These are phyloP conservation scores for Serranus cabrilla DNA, from an alignment of 2,797 vertebrate genomes.

Conservation along the genomic window DNA sequence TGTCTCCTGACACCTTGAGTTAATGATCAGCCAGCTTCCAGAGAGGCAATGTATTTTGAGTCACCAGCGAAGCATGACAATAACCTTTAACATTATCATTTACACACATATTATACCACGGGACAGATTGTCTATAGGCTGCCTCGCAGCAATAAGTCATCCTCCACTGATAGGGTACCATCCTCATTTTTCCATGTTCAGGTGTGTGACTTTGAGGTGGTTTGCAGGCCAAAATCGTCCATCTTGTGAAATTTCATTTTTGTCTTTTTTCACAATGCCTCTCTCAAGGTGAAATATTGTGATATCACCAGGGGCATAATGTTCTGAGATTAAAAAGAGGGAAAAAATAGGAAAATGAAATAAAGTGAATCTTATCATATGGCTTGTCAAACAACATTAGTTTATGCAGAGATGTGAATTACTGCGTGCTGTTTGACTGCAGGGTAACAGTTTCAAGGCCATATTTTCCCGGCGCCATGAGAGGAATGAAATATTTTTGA, in stretches of 20 bases:
- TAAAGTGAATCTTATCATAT: conserved; percentile 70
- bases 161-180: conserved; percentile 68
- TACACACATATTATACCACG: conserved; percentile 80
- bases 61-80: conserved; percentile 81
- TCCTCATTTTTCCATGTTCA: conserved; percentile 70
- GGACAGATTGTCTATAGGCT: conserved; percentile 83
- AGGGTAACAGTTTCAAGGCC: conserved; percentile 58
- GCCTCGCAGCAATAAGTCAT: conserved; percentile 79
- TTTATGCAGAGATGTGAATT: conserved; percentile 62
- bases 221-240: conserved; percentile 74
- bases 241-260: conserved; percentile 80
- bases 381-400: conserved; percentile 71
- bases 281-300: conserved; percentile 81
- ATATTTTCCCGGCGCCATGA: conserved; percentile 22
- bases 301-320: conserved; percentile 64
- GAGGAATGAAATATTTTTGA: conserved; percentile 59
- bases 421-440: conserved; percentile 52
- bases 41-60: conserved; percentile 79
- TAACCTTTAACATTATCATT: conserved; percentile 88
- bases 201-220: conserved; percentile 79
- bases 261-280: conserved; percentile 63
- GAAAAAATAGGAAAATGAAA: conserved; percentile 60
- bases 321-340: conserved; percentile 69
- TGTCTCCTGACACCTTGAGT: conserved; percentile 83
- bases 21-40: conserved; percentile 82